Base-by-base conservation (phyloP, 2,888 invertebrate genomes). In the Tholera decimalis region DNA sequence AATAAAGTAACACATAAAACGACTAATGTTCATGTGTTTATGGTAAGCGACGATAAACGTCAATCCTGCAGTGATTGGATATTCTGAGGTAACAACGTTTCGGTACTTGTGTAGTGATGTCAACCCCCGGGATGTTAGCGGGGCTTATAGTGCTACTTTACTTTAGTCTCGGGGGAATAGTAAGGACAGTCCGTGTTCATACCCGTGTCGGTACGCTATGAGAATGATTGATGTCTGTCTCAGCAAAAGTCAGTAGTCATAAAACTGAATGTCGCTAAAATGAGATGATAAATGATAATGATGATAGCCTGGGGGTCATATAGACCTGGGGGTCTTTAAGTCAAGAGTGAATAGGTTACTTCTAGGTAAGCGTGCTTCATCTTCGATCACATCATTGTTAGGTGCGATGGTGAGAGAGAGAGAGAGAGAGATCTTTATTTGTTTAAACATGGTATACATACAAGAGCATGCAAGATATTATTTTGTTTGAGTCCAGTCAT, bases 21-120 rank as follows among this genome's bases (percentile, higher is more conserved):
- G 56, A 70, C 75, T 72, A 70, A 79, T 79, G 83, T 85, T 87
- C 84, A 85, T 81, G 60, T 79, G 83, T 85, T 87, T 84, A 85
- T 81, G 60, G 83, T 64, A 72, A 58, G 69, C 59, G 68, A 66
- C 83, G 62, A 83, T 85, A 85, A 86, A 88, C 83, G 85, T 86
- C 86, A 84, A 83, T 85, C 80, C 64, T 56, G 56, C 60, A 61
- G 83, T 81, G 83, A 86, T 85, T 78, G 75, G 71, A 68, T 83
- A 80, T 77, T 78, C 73, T 58, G 63, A 44, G 66, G 46, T 67
- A 74, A 43, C 55, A 68, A 67, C 66, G 30, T 57, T 69, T 64
- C 13, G 54, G 59, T 70, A 73, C 72, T 54, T 60, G 39, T 18
- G 22, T 73, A 75, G 72, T 71, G 78, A 61, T 73, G 79, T 71